Conservation (phyloP, 2,113 vertebrate genomes). For the Pagrus major region DNA sequence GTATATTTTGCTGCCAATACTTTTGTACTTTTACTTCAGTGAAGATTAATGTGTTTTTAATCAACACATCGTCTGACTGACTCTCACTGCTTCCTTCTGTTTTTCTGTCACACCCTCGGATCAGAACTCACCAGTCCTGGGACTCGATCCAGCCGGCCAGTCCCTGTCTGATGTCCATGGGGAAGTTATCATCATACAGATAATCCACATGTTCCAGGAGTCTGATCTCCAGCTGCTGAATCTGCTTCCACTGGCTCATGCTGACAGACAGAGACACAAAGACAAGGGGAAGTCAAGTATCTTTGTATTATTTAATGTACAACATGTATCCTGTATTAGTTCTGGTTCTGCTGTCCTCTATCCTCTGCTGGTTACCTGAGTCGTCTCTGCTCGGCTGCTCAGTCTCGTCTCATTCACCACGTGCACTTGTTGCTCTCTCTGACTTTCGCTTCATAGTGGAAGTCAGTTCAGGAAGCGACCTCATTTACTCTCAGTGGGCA, state of each 20-base stretch:
- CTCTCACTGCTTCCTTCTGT: too few relatives aligned
- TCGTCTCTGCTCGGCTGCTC: conserved; percentile 4
- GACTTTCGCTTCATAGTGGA: conserved; percentile 57
- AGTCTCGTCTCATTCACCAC: conserved; percentile 29
- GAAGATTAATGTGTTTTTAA: too few relatives aligned
- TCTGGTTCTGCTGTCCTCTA: background rate
- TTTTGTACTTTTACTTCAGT: too few relatives aligned
- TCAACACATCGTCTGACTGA: too few relatives aligned
- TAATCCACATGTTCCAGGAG: conserved; percentile 97
- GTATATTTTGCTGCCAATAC: too few relatives aligned
- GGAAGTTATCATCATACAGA: conserved; percentile 97
- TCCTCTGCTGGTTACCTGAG: conserved; percentile 23
- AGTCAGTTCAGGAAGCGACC: conserved; percentile 42
- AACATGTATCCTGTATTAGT: rapidly evolving
- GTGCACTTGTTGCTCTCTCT: conserved; percentile 39
- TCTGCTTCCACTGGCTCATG: conserved; percentile 98
- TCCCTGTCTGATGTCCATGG: conserved; percentile 96
- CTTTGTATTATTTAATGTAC: background rate
- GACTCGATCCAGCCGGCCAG: conserved; percentile 95
- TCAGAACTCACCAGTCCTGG: conserved; percentile 91
- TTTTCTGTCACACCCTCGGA: background rate
- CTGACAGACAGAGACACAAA: conserved; percentile 53
- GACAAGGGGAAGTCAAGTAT: too few relatives aligned
- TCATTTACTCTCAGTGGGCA: conserved; percentile 10
- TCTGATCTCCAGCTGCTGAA: conserved; percentile 95